Conservation (phyloP, 1,140 invertebrate species). For the Holotrichia oblita region DNA sequence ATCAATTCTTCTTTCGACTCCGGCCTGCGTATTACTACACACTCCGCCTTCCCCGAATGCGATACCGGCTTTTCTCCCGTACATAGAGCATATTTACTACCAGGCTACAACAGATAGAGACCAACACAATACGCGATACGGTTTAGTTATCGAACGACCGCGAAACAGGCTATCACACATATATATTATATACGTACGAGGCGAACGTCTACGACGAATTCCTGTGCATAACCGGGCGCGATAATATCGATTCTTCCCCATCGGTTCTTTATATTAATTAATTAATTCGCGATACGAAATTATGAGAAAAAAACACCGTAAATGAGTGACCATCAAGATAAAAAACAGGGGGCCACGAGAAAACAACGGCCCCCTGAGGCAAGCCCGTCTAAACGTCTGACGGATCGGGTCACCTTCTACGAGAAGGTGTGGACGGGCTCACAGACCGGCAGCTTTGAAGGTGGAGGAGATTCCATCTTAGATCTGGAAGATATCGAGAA, state of each 20-base stretch:
- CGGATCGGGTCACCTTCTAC: conserved; percentile 78
- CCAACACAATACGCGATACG: not conserved
- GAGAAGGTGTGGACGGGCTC: conserved; percentile 76
- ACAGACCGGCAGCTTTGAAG: conserved; percentile 54
- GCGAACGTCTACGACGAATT: no score
- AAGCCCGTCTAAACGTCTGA: conserved; percentile 63
- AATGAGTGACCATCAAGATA: conserved; percentile 27
- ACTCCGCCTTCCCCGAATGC: not conserved
- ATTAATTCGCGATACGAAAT: not conserved
- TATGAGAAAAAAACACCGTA: conserved; percentile 29
- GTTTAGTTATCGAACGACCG: conserved; percentile 6
- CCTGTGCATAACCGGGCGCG: not conserved
- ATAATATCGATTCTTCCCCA: not conserved
- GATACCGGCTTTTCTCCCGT: conserved; percentile 4
- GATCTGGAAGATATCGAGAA: conserved; percentile 3
- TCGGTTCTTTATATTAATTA: not conserved
- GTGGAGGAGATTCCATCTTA: conserved; percentile 4
- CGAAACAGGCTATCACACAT: no score
- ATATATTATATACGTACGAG: no score
- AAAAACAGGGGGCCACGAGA: conserved; percentile 42
- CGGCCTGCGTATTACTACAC: not conserved
- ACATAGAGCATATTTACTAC: not conserved
- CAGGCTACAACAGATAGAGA: no score
- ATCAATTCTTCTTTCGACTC: conserved; percentile 11
- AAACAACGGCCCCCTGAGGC: conserved; percentile 56